Base-by-base conservation (phyloP, 1,140 invertebrate species). In the Whitmania pigra region DNA sequence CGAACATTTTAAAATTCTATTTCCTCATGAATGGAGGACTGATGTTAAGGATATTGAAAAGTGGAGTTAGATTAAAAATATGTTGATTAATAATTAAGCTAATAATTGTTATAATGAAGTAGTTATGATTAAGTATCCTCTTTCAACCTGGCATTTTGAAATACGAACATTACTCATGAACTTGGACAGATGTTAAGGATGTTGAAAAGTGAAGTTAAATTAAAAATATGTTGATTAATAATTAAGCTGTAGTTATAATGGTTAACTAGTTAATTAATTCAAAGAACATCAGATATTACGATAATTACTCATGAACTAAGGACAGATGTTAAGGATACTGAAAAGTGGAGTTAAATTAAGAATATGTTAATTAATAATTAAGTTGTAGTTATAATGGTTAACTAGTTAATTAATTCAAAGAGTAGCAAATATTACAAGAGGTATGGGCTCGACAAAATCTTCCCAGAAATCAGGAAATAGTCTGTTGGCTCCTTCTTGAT, bases 381-480 rank as follows among this genome's bases (percentile, higher is more conserved):
- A 36, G 25, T 25, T 57, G 20, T 9, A 57, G 20, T 9, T 57
- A 57, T 9, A 57, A 57, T 57, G 20, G 2, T n/a, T 25, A 4
- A 20, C 54, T 20, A 57, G 9, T 57, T n/a, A 57, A 57, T 57
- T 57, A 20, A n/a, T n/a, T 57, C 20, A n/a, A 57, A 57, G 25
- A n/a, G 9, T n/a, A 57, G 9, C 20, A 9, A 66, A 31, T 20
- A 71, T 69, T 76, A 81, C 80, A 75, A 76, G 76, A 31, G 81
- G 81, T 71, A 82, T 82, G 57, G 77, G 77, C 68, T 78, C 76
- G 18, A 78, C 49, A 74, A 78, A 83, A 0, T 78, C 74, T 53
- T 82, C 81, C 77, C 77, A 83, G 40, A 74, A 69, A 73, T 82
- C 81, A 25, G 82, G 81, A 74, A 77, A 82, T 20, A 83, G 55